Evolutionary conservation across 2,888 invertebrate species (phyloP).

Genomic region (Incurvaria masculella): DNA sequence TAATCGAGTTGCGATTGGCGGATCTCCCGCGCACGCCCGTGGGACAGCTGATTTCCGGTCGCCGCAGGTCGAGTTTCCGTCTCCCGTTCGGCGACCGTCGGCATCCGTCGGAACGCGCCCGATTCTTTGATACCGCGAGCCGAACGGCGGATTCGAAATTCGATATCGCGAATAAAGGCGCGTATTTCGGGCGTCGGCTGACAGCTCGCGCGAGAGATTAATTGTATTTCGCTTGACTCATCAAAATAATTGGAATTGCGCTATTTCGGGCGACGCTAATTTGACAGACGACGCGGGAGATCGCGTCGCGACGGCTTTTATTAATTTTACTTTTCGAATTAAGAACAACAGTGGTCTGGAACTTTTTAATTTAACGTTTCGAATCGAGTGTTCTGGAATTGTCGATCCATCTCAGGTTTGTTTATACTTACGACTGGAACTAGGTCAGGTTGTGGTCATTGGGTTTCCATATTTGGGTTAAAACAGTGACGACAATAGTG

Average conservation of each 20-base stretch:
- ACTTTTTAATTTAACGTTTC: too few relatives aligned
- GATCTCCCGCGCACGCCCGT: constrained; percentile 34
- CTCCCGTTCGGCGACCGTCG: constrained; percentile 24
- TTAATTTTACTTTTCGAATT: neutral
- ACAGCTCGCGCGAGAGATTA: constrained; percentile 50
- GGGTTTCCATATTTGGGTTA: too few relatives aligned
- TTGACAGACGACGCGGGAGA: constrained; percentile 58
- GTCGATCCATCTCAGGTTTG: too few relatives aligned
- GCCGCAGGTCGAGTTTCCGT: constrained; percentile 7
- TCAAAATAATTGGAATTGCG: constrained; percentile 58
- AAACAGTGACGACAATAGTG: too few relatives aligned
- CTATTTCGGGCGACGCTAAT: constrained; percentile 56
- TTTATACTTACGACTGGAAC: too few relatives aligned
- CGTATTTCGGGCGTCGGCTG: constrained; percentile 52
- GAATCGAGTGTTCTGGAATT: too few relatives aligned
- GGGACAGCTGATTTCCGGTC: constrained; percentile 51
- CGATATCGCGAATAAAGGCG: constrained; percentile 54
- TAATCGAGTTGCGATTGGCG: constrained; percentile 26
- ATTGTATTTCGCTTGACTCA: constrained; percentile 57
- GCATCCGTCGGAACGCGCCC: constrained; percentile 35
- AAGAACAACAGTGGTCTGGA: neutral
- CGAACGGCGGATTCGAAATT: constrained; percentile 54
- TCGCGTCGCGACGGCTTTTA: constrained; percentile 10
- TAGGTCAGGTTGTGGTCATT: too few relatives aligned
- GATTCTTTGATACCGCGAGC: constrained; percentile 49